Percentiles rank a stretch among this genome's conserved stretches.
Conservation (phyloP, 1,140 invertebrate genomes). For the Cylas formicarius region DNA sequence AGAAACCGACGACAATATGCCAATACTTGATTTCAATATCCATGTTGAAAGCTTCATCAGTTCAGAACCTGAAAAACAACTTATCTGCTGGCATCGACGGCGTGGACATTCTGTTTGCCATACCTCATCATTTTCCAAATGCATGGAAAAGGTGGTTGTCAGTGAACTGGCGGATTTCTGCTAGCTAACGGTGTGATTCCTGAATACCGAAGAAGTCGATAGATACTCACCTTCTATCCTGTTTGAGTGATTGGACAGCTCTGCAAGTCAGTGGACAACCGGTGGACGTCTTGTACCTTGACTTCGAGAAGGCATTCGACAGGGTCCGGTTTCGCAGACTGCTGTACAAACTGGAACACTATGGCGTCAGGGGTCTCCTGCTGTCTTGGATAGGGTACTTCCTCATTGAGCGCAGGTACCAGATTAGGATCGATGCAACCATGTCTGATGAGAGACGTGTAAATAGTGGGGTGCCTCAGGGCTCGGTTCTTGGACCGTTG, state of each 20-base stretch:
- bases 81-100: too few species aligned
- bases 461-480: slow-evolving; percentile 8
- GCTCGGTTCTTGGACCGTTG: slow-evolving; percentile 12
- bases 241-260: background rate
- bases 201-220: too few species aligned
- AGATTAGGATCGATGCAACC: background rate
- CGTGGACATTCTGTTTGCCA: too few species aligned
- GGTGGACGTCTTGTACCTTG: slow-evolving; percentile 11
- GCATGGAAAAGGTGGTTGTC: too few species aligned
- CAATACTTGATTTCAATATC: too few species aligned
- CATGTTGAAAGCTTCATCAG: too few species aligned
- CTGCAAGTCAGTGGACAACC: background rate
- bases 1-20: too few species aligned
- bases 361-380: slow-evolving; percentile 6
- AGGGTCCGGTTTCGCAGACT: slow-evolving; percentile 2
- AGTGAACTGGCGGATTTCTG: too few species aligned
- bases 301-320: slow-evolving; percentile 10
- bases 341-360: slow-evolving; percentile 7
- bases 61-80: too few species aligned
- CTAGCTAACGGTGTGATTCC: too few species aligned
- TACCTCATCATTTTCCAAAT: too few species aligned
- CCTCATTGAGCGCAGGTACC: slow-evolving; percentile 1
- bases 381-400: slow-evolving; percentile 6
- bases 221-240: slow-evolving; percentile 3
- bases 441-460: slow-evolving; percentile 6